Conservation (phyloP, 1,140 invertebrate species). For the Microplitis mediator region DNA sequence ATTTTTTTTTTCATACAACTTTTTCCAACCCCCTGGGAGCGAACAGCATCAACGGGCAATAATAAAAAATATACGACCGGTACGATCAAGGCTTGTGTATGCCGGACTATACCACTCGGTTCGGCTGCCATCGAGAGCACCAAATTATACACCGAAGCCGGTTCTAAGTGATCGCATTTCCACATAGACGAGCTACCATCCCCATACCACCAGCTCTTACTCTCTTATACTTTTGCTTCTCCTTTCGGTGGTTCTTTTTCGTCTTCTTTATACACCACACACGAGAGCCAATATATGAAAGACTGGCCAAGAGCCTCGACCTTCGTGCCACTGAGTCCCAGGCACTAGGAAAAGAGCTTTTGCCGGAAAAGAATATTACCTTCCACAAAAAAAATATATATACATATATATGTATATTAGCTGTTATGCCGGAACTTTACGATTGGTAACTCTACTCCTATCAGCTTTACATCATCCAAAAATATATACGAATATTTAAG, state of each 20-base stretch:
- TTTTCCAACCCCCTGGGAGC: conserved; percentile 32
- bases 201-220: conserved; percentile 7
- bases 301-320: conserved; percentile 30
- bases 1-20: conserved; percentile 26
- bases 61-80: conserved; percentile 59
- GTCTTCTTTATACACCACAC: no score
- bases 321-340: conserved; percentile 27
- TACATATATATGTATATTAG: not conserved
- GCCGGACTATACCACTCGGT: conserved; percentile 25
- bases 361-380: conserved; percentile 31
- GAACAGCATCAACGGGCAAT: conserved; percentile 46
- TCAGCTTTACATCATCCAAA: not conserved
- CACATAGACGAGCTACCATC: conserved; percentile 59
- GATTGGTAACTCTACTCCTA: conserved; percentile 23
- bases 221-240: not conserved
- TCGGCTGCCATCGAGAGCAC: conserved; percentile 32
- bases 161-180: conserved; percentile 61
- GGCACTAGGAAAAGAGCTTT: conserved; percentile 3
- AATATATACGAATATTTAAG: conserved; percentile 11
- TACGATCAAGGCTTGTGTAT: conserved; percentile 36
- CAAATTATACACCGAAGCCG: conserved; percentile 57
- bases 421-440: conserved; percentile 21
- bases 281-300: conserved; percentile 45
- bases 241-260: no score
- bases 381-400: not conserved